Base-by-base conservation (phyloP, 2,797 vertebrate genomes). In the Cetoscarus ocellatus region DNA sequence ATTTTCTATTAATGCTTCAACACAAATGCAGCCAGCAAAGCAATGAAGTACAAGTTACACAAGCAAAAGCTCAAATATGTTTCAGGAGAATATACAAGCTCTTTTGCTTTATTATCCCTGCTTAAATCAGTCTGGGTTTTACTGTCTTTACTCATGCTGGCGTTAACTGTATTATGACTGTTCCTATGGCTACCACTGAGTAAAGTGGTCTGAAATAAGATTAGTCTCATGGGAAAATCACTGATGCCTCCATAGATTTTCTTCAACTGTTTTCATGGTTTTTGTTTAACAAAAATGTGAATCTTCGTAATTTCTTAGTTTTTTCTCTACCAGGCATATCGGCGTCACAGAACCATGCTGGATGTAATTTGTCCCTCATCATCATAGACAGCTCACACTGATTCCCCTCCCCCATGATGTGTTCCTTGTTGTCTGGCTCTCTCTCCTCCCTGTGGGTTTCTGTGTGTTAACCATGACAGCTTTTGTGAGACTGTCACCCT, bases 401-500 rank as follows among this genome's bases (percentile, higher is more conserved):
- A 59, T 63, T 51, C 79, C 84, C 83, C 59, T 83, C 75, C 85
- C 87, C 85, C 84, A 61, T 56, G 63, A 63, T 82, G 73, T 82
- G 66, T 40, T 68, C 56, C 80, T 67, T 15, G 55, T 77, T 70
- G 62, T 70, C 85, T 78, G 69, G 47, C 45, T 79, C 71, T 63
- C 70, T 74, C 68, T 82, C 43, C 71, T 78, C 87, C 73, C 86
- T 84, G 79, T 83, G 85, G 82, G 81, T 86, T 70, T 67, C 79
- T 90, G 87, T 88, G 87, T 88, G 87, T 93, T 91, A 90, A 91
- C 81, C 89, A 86, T 89, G 88, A 90, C 87, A 89, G 89, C 87
- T 90, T 93, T 94, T 92, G 90, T 94, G 84, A 70, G 77, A 74
- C 88, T 90, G 91, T 93, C 94, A 92, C 84, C 72, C 85, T 39